phyloP scores from a whole-genome alignment of 2,797 vertebrate species.

The Liparis tanakae region DNA sequence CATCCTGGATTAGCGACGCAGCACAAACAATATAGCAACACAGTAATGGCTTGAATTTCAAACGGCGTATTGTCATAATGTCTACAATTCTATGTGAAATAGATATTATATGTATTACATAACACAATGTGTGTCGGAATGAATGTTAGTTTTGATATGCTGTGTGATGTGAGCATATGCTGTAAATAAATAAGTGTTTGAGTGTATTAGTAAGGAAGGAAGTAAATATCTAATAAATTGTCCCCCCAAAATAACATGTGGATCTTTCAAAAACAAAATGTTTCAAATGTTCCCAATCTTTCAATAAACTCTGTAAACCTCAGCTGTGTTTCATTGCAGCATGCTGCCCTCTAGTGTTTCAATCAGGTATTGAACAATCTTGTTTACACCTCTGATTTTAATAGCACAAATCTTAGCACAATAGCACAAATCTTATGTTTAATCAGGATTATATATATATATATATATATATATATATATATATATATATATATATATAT shows the following conservation, averaged over 20 bases:
- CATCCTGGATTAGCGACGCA: slow-evolving; percentile 21
- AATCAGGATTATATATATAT: no score
- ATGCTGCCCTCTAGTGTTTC: slow-evolving; percentile 60
- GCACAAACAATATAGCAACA: slow-evolving; percentile 16
- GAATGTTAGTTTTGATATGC: slow-evolving; percentile 31
- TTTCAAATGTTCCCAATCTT: slow-evolving; percentile 5
- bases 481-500: no score
- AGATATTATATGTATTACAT: slow-evolving; percentile 12
- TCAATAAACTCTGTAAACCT: slow-evolving; percentile 57
- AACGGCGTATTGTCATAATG: slow-evolving; percentile 23
- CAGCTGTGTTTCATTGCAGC: slow-evolving; percentile 32
- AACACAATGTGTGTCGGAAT: slow-evolving; percentile 40
- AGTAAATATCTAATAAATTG: slow-evolving; percentile 15
- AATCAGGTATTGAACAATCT: neutral
- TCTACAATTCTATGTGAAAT: slow-evolving; percentile 33
- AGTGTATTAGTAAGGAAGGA: slow-evolving; percentile 29
- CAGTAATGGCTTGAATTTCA: slow-evolving; percentile 21
- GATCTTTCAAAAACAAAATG: slow-evolving; percentile 10
- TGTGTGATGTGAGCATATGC: slow-evolving; percentile 20
- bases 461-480: no score
- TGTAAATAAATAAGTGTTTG: slow-evolving; percentile 44
- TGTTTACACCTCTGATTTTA: no score
- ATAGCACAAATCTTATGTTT: no score
- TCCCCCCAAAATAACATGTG: slow-evolving; percentile 1
- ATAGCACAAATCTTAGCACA: no score